A percentile compares a stretch with the other conserved stretches of the same genome.
Conservation (phyloP, 1,140 invertebrate genomes). For the Listronotus oregonensis region DNA sequence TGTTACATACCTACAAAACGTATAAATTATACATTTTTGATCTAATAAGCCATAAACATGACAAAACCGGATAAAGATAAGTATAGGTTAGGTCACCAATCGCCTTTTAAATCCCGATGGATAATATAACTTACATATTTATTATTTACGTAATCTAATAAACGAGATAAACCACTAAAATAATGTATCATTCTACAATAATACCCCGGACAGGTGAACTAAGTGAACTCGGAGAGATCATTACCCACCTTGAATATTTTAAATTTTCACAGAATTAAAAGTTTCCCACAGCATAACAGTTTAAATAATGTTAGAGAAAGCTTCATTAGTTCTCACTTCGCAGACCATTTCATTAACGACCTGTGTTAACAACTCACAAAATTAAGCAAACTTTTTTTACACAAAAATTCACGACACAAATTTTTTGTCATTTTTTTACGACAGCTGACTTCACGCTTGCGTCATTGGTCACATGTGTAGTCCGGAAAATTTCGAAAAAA, state of each 20-base stretch:
- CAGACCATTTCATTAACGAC: neutral
- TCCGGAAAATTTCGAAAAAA: neutral
- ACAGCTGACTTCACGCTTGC: slow-evolving; percentile 23
- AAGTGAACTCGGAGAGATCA: neutral
- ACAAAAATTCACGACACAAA: slow-evolving; percentile 6
- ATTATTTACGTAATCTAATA: too few relatives aligned
- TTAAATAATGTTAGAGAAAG: neutral
- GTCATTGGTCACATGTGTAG: slow-evolving; percentile 17
- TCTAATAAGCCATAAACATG: too few relatives aligned
- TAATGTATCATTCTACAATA: neutral
- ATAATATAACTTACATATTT: too few relatives aligned
- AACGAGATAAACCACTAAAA: too few relatives aligned
- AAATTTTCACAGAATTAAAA: slow-evolving; percentile 4
- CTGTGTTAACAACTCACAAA: neutral
- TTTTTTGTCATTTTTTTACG: slow-evolving; percentile 28
- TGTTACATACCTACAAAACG: too few relatives aligned
- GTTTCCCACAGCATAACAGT: slow-evolving; percentile 12
- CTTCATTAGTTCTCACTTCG: neutral
- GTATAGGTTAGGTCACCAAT: too few relatives aligned
- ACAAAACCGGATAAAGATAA: too few relatives aligned
- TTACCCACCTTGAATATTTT: neutral
- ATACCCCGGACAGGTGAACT: neutral
- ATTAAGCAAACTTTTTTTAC: slow-evolving; percentile 4
- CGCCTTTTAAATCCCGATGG: too few relatives aligned
- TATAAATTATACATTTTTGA: too few relatives aligned